Evolutionary conservation across 2,797 vertebrate genomes (phyloP).

Genomic region (Arctocebus calabarensis): DNA sequence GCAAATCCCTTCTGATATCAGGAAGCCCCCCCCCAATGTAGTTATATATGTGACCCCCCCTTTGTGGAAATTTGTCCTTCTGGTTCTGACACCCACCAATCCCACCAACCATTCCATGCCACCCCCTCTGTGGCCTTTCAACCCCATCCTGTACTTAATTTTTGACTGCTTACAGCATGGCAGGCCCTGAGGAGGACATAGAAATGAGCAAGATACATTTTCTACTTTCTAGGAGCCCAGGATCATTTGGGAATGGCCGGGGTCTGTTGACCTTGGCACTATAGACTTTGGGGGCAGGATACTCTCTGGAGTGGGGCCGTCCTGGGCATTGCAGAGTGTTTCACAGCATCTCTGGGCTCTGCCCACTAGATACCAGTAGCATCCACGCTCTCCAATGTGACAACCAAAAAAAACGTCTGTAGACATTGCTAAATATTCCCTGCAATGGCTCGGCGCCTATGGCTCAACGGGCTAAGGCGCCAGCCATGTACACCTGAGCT

Average conservation of each 20-base stretch:
- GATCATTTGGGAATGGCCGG: not conserved
- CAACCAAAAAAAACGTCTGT: not conserved
- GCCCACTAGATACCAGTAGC: not conserved
- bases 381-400: not conserved
- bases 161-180: not conserved
- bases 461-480: no score
- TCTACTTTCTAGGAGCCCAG: not conserved
- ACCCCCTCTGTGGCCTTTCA: not conserved
- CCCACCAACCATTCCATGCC: not conserved
- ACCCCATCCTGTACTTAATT: not conserved
- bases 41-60: fast-evolving
- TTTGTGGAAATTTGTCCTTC: not conserved
- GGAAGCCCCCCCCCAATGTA: not conserved
- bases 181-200: not conserved
- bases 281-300: not conserved
- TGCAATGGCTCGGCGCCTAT: no score
- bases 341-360: not conserved
- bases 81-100: not conserved
- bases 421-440: not conserved
- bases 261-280: fast-evolving
- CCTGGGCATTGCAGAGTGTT: not conserved
- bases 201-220: not conserved
- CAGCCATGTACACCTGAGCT: no score
- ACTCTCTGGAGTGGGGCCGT: not conserved
- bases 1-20: not conserved